phyloP scores from a whole-genome alignment of 2,888 invertebrate species.

The Sussaba pulchella region DNA sequence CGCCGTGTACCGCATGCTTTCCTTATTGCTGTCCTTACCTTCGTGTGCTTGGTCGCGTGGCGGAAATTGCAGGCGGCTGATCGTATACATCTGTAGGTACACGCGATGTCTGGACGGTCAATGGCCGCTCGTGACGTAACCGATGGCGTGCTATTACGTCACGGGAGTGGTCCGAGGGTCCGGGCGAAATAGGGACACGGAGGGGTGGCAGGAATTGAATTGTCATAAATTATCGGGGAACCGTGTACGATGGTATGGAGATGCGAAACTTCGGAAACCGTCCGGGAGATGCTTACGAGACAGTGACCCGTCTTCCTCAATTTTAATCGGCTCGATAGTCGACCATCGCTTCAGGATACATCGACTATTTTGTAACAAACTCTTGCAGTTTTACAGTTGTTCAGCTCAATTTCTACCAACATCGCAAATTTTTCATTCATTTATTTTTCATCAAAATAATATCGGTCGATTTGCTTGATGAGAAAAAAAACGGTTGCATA shows the following conservation, averaged over 20 bases:
- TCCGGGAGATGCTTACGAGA: slow-evolving; percentile 28
- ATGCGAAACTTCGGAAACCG: slow-evolving; percentile 21
- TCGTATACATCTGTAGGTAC: slow-evolving; percentile 55
- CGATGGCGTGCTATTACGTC: slow-evolving; percentile 65
- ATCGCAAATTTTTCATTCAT: background rate
- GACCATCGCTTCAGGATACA: background rate
- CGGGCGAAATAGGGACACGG: background rate
- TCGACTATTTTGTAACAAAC: slow-evolving; percentile 9
- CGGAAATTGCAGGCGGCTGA: slow-evolving; percentile 62
- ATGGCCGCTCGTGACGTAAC: slow-evolving; percentile 61
- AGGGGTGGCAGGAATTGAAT: slow-evolving; percentile 45
- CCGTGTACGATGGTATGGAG: slow-evolving; percentile 21
- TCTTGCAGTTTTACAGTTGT: background rate
- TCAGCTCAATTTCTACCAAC: background rate
- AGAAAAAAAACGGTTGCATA: no score
- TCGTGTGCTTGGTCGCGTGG: slow-evolving; percentile 62
- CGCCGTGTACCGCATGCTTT: background rate
- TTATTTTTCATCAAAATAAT: background rate
- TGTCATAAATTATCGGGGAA: slow-evolving; percentile 62
- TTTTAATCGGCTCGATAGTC: slow-evolving; percentile 15
- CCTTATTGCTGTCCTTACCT: background rate
- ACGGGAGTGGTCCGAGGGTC: slow-evolving; percentile 37
- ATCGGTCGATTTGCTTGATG: no score
- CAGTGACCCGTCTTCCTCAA: slow-evolving; percentile 20
- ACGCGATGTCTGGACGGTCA: slow-evolving; percentile 61